phyloP scores from a whole-genome alignment of 2,797 vertebrate species.

The Luscinia luscinia region DNA sequence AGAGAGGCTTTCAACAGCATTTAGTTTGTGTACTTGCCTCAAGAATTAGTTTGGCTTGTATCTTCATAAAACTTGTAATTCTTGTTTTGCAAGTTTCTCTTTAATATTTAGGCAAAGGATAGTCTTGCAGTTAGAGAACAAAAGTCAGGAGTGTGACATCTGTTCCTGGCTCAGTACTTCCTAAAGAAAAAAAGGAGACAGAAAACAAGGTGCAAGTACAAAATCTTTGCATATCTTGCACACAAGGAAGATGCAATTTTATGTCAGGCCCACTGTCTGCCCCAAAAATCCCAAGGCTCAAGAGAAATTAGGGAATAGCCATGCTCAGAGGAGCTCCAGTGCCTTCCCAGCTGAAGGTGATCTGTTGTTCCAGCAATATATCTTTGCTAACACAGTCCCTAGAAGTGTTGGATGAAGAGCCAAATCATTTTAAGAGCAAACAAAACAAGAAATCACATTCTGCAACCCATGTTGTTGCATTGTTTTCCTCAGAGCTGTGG shows the following conservation, averaged over 20 bases:
- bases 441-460: neutral
- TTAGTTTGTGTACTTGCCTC: neutral
- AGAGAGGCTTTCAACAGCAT: neutral
- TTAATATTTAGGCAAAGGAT: constrained; percentile 1
- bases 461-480: neutral
- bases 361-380: neutral
- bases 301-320: neutral
- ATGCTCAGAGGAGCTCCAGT: neutral
- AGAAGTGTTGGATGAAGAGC: neutral
- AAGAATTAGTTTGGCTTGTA: neutral
- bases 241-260: neutral
- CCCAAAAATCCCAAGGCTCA: neutral
- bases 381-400: neutral
- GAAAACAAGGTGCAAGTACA: neutral
- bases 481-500: neutral
- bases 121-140: neutral
- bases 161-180: neutral
- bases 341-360: neutral
- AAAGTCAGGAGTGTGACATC: neutral
- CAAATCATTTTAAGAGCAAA: neutral
- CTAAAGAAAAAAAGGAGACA: neutral
- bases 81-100: constrained; percentile 38
- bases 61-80: constrained; percentile 7
- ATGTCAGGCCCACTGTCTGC: neutral
- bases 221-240: neutral